Percentiles rank a stretch among this genome's conserved stretches.
These are phyloP conservation scores for Nomada hirtipes DNA, from an alignment of 2,888 invertebrate genomes.

Conservation along the genomic window DNA sequence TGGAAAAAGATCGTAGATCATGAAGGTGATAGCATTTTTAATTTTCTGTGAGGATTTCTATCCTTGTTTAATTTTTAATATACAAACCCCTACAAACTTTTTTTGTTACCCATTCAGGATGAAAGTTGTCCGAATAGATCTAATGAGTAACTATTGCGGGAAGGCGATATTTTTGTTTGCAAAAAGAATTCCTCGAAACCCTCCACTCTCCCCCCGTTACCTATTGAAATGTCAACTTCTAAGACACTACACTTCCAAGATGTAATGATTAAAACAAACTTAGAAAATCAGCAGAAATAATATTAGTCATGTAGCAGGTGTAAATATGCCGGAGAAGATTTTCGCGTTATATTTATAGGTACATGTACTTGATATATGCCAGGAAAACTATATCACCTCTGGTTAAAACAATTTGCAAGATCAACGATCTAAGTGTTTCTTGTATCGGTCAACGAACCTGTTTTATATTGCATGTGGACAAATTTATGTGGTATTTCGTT, in stretches of 20 bases:
- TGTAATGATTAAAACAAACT: too few relatives aligned
- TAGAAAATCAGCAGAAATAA: too few relatives aligned
- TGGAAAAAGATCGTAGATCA: too few relatives aligned
- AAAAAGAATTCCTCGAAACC: too few relatives aligned
- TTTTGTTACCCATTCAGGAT: background rate
- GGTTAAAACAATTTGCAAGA: constrained; percentile 8
- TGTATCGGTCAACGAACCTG: constrained; percentile 41
- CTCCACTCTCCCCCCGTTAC: too few relatives aligned
- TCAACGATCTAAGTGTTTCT: constrained; percentile 38
- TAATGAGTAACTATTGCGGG: constrained; percentile 25
- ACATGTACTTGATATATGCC: background rate
- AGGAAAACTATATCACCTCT: background rate
- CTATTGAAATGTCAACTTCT: too few relatives aligned
- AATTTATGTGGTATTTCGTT: constrained; percentile 1
- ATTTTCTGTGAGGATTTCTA: too few relatives aligned
- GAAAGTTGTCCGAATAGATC: constrained; percentile 29
- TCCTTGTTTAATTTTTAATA: too few relatives aligned
- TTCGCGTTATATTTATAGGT: background rate
- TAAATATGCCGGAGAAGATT: background rate
- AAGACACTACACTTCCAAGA: too few relatives aligned
- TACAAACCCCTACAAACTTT: too few relatives aligned
- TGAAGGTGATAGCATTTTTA: too few relatives aligned
- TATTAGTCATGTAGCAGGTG: too few relatives aligned
- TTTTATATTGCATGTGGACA: constrained; percentile 20
- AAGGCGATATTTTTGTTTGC: background rate